Conservation (phyloP, 2,888 invertebrate species). For the Gonocerus acuteangulatus region DNA sequence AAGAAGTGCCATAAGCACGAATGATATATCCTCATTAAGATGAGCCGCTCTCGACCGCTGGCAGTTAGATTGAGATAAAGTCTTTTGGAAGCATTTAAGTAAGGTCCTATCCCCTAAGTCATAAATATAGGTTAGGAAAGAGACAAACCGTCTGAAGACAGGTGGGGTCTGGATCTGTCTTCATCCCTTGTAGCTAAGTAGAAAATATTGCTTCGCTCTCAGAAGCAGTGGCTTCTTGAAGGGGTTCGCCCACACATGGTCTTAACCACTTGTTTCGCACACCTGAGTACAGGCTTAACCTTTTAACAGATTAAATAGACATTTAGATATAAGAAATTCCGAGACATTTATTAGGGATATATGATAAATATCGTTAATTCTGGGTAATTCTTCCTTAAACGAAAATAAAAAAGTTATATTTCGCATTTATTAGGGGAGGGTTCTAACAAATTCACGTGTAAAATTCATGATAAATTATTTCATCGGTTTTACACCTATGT, state of each 20-base stretch:
- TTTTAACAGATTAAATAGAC: no score
- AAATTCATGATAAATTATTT: no score
- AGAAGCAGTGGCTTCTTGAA: neutral
- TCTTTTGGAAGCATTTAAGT: neutral
- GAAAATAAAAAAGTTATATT: no score
- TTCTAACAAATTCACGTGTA: no score
- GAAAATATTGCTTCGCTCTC: constrained; percentile 4
- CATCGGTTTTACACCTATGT: no score
- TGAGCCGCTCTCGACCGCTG: neutral
- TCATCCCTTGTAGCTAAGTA: neutral
- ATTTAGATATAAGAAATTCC: no score
- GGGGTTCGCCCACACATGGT: neutral
- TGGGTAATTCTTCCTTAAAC: no score
- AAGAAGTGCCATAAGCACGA: neutral
- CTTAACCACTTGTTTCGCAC: no score
- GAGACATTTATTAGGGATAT: no score
- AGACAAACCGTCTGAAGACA: constrained; percentile 1
- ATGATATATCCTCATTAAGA: neutral
- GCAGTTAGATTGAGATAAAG: constrained; percentile 25
- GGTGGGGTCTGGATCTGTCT: constrained; percentile 11
- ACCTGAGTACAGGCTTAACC: no score
- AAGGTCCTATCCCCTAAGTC: neutral
- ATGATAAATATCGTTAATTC: no score
- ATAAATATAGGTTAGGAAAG: neutral
- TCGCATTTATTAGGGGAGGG: no score